These are phyloP conservation scores for Hestina assimilis DNA, from an alignment of 1,140 invertebrate genomes.

Conservation along the genomic window DNA sequence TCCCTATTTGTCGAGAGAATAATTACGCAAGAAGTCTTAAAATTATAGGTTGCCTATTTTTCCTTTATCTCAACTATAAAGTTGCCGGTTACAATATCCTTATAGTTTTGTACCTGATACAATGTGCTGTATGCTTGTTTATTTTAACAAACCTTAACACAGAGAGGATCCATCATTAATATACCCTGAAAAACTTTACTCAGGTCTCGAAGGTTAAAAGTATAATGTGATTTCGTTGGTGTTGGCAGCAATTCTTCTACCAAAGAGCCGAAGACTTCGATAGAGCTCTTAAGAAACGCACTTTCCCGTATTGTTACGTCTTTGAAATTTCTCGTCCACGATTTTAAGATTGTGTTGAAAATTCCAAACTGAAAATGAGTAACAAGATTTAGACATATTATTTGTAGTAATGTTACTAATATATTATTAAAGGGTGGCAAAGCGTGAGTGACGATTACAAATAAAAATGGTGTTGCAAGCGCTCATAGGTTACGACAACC, in stretches of 20 bases:
- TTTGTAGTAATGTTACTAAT: no score
- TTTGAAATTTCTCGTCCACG: slow-evolving; percentile 80
- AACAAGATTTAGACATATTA: neutral
- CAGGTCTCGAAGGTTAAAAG: slow-evolving; percentile 93
- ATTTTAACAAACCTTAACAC: slow-evolving; percentile 61
- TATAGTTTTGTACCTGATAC: no score
- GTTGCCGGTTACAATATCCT: no score
- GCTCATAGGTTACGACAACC: no score
- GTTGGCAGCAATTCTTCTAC: slow-evolving; percentile 86
- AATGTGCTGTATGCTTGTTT: no score
- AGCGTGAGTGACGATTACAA: no score
- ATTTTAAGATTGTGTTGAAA: slow-evolving; percentile 83
- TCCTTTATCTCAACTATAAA: no score
- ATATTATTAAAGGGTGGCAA: no score
- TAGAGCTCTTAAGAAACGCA: slow-evolving; percentile 79
- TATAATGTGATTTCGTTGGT: slow-evolving; percentile 93
- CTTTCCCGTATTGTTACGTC: slow-evolving; percentile 55
- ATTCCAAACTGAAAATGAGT: slow-evolving; percentile 78
- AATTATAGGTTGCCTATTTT: no score
- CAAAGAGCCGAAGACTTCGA: slow-evolving; percentile 82
- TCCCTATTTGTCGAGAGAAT: no score
- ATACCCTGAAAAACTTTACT: slow-evolving; percentile 89
- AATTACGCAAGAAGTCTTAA: no score
- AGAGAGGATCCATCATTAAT: slow-evolving; percentile 79
- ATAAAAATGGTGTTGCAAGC: no score